Evolutionary conservation across 1,140 invertebrate genomes (phyloP), one percentile per base, ranked within the genome.

Genomic region (Dysdera silvatica): DNA sequence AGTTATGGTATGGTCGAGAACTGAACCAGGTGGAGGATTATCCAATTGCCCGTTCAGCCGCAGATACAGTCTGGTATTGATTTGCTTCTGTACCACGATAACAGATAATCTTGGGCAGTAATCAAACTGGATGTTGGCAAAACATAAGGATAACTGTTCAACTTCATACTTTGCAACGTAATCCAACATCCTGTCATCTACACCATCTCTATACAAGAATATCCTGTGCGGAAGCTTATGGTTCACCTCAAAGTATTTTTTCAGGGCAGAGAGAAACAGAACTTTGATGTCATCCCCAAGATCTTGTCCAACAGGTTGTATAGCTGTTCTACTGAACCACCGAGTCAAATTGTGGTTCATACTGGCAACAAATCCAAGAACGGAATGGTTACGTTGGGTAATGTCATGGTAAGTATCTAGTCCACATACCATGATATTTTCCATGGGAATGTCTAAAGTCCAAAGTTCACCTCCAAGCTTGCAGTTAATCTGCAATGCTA

Each of bases 401-500:
- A 79, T 75, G 57, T 91, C 84, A 76, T 97, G 93, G 73, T 88
- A 95, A 0, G 89, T 85, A 72, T 97, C 94, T 23, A 96, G 86
- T 18, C 94, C 94, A 68, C 88, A 82, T 2, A 96, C 81, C 93
- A 95, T 95, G 0, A 87, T 57, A 1, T 80, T 78, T 61, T 77
- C 75, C 72, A 89, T 79, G 2, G 93, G 94, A 62, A 95, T 89
- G 37, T 82, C 76, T 0, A 96, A 78, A 1, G 81, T 80, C 94
- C 95, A 98, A 7, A 96, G 74, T 2, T 89, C 85, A 6, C 95
- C 95, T 24, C 95, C 95, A 4, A 98, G 74, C 79, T 98, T 98
- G 71, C 91, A 95, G 73, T 95, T 96, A 45, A 98, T 94, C 79
- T 98, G 95, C n/a, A 98, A 74, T 0, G 87, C 82, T 53, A 98